These are phyloP conservation scores for Hipposideros armiger DNA, from an alignment of 2,113 vertebrate species.

Conservation along the genomic window DNA sequence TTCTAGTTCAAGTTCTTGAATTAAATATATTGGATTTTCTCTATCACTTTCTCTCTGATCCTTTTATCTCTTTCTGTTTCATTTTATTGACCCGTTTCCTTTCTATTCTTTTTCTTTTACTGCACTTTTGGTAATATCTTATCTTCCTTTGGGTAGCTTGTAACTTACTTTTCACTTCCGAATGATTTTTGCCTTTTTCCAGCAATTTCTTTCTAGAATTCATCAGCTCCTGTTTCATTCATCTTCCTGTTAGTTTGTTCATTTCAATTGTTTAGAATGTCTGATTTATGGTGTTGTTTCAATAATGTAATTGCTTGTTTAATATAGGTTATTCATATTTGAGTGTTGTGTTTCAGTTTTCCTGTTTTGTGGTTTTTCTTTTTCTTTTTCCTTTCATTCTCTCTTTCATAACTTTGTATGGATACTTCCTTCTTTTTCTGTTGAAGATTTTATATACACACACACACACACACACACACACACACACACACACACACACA, in stretches of 20 bases:
- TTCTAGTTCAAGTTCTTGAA: slow-evolving; percentile 11
- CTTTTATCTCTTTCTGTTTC: slow-evolving; percentile 35
- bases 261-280: neutral
- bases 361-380: neutral
- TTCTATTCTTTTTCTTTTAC: slow-evolving; percentile 48
- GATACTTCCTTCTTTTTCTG: slow-evolving; percentile 17
- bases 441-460: neutral
- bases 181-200: slow-evolving; percentile 44
- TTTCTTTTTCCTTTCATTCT: neutral
- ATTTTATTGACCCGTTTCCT: slow-evolving; percentile 53
- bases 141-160: neutral
- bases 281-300: neutral
- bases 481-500: no score
- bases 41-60: neutral
- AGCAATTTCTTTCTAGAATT: slow-evolving; percentile 7
- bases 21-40: neutral
- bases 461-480: no score
- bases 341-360: neutral
- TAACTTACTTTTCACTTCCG: slow-evolving; percentile 60
- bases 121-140: slow-evolving; percentile 24
- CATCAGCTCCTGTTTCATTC: neutral
- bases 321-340: neutral
- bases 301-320: neutral
- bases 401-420: neutral
- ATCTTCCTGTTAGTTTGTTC: slow-evolving; percentile 1